phyloP scores from a whole-genome alignment of 1,140 invertebrate genomes.

The Eupristina koningsbergeri region DNA sequence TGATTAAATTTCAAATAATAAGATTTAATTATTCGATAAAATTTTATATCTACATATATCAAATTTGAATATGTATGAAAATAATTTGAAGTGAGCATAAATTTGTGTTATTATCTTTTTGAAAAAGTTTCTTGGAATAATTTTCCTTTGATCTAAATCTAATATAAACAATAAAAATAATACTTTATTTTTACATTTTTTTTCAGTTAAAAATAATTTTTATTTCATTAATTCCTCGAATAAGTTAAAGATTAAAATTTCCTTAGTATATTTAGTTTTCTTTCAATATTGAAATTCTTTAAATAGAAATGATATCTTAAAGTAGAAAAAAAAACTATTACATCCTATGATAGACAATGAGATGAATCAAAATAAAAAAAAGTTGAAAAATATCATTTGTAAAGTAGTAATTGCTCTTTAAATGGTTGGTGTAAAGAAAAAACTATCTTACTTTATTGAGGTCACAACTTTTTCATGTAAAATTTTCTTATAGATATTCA shows the following conservation, averaged over 20 bases:
- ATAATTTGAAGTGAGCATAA: too few relatives aligned
- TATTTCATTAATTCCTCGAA: not conserved
- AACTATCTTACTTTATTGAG: conserved; percentile 7
- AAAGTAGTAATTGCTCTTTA: conserved; percentile 15
- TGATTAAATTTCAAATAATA: not conserved
- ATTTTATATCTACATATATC: not conserved
- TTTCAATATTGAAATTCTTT: not conserved
- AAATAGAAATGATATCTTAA: conserved; percentile 14
- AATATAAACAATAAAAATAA: not conserved
- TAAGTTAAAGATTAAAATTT: not conserved
- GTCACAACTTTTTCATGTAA: not conserved
- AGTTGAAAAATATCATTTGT: not conserved
- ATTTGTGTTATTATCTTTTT: too few relatives aligned
- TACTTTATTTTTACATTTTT: not conserved
- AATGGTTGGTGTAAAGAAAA: conserved; percentile 3
- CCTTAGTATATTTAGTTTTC: not conserved
- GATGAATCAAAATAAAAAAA: not conserved
- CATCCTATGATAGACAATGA: not conserved
- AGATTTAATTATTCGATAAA: not conserved
- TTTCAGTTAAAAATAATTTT: not conserved
- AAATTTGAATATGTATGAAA: not conserved
- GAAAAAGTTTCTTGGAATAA: too few relatives aligned
- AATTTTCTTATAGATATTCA: not conserved
- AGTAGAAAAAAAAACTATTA: not conserved
- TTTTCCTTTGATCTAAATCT: not conserved